Percentiles rank a stretch among this genome's conserved stretches.
Conservation (phyloP, 2,113 vertebrate species). For the Ondatra zibethicus region DNA sequence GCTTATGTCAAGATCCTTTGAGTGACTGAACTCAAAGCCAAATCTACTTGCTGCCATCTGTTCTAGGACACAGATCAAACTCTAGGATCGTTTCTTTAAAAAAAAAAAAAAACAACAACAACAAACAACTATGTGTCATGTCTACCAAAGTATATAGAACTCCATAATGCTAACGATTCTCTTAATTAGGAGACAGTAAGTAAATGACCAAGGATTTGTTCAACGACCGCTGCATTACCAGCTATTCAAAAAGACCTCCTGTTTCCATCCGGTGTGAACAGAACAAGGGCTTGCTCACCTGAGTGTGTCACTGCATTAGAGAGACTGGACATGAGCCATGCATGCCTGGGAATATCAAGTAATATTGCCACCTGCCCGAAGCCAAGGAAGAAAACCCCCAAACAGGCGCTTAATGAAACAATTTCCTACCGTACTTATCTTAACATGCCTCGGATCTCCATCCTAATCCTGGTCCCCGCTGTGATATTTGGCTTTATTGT, state of each 20-base stretch:
- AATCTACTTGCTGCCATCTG: background rate
- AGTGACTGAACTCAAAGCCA: background rate
- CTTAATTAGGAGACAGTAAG: background rate
- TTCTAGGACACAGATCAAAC: background rate
- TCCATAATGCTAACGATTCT: background rate
- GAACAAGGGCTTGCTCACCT: background rate
- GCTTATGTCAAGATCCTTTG: background rate
- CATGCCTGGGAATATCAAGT: background rate
- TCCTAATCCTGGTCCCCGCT: background rate
- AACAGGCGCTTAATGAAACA: conserved; percentile 14
- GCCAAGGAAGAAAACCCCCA: conserved; percentile 5
- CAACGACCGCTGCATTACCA: accelerated
- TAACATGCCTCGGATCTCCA: background rate
- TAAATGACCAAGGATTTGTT: background rate
- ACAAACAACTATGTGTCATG: background rate
- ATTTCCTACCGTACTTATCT: conserved; percentile 13
- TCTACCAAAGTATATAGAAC: background rate
- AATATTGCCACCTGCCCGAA: background rate
- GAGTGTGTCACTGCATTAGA: background rate
- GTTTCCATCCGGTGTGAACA: background rate
- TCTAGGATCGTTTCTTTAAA: background rate
- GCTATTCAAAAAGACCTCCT: background rate
- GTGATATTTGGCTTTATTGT: conserved; percentile 38
- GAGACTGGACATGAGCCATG: background rate
- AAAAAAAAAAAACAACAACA: background rate